phyloP scores from a whole-genome alignment of 2,888 invertebrate genomes.

The Imbricaverruca yamaguchii region DNA sequence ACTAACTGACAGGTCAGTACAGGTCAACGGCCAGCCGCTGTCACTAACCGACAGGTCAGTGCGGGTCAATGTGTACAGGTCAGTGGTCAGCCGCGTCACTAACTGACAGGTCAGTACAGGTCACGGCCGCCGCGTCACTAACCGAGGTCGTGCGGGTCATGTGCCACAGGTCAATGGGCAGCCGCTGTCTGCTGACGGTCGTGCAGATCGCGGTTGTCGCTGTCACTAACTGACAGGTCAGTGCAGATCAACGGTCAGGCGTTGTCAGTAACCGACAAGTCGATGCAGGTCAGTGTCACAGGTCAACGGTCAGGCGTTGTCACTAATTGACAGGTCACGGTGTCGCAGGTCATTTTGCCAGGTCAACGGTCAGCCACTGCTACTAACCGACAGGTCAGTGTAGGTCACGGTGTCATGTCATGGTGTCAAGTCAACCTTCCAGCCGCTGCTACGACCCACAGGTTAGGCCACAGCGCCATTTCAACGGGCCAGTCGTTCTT shows the following conservation, averaged over 20 bases:
- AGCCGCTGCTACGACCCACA: conserved; percentile 47
- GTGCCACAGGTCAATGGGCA: conserved; percentile 50
- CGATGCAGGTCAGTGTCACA: conserved; percentile 40
- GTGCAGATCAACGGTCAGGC: conserved; percentile 40
- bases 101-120: conserved; percentile 47
- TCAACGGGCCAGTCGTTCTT: conserved; percentile 59
- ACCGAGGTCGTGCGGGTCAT: conserved; percentile 43
- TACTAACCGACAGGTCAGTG: conserved; percentile 48
- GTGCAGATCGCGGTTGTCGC: conserved; percentile 46
- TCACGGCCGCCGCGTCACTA: conserved; percentile 52
- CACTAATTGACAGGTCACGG: conserved; percentile 48
- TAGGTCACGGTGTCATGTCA: too few relatives aligned
- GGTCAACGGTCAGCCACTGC: conserved; percentile 59
- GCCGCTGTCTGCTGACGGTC: conserved; percentile 56
- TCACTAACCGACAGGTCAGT: conserved; percentile 49
- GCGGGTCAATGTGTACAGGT: conserved; percentile 59
- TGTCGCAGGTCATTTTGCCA: conserved; percentile 55
- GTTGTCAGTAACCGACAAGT: conserved; percentile 53
- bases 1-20: conserved; percentile 47
- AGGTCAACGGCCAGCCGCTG: conserved; percentile 59
- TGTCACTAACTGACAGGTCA: conserved; percentile 52
- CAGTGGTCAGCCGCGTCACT: conserved; percentile 53
- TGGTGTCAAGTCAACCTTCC: conserved; percentile 48
- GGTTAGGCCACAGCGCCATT: conserved; percentile 42
- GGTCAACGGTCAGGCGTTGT: conserved; percentile 59